phyloP scores from a whole-genome alignment of 2,797 vertebrate species.

The Phrynocephalus forsythii region DNA sequence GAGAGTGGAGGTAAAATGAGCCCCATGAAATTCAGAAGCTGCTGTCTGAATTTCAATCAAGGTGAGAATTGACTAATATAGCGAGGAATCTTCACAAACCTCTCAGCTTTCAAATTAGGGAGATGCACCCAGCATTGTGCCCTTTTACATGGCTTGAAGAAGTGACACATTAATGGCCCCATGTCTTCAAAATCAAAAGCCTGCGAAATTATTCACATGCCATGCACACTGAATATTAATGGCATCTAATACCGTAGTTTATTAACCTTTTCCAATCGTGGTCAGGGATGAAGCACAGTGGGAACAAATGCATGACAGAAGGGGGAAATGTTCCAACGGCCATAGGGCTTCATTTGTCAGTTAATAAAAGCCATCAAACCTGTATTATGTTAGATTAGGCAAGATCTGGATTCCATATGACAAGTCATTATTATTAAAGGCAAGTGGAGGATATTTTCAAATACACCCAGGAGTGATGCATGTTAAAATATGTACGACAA shows the following conservation, averaged over 20 bases:
- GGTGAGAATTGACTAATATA: constrained; percentile 51
- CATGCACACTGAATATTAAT: constrained; percentile 75
- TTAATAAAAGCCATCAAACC: constrained; percentile 84
- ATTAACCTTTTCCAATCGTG: constrained; percentile 81
- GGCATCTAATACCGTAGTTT: constrained; percentile 67
- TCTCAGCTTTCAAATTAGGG: constrained; percentile 61
- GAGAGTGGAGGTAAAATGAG: constrained; percentile 36
- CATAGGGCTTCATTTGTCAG: constrained; percentile 77
- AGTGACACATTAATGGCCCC: constrained; percentile 58
- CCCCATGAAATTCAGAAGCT: constrained; percentile 54
- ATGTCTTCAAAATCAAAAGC: constrained; percentile 70
- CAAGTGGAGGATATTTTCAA: constrained; percentile 84
- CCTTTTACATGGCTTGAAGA: constrained; percentile 63
- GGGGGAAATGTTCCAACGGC: constrained; percentile 70
- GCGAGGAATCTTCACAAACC: constrained; percentile 57
- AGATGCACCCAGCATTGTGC: constrained; percentile 17
- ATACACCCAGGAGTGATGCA: constrained; percentile 82
- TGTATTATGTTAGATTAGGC: constrained; percentile 81
- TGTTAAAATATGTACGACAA: constrained; percentile 80
- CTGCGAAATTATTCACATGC: constrained; percentile 69
- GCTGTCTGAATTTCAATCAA: constrained; percentile 54
- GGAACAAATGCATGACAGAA: constrained; percentile 74
- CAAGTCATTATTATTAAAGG: constrained; percentile 86
- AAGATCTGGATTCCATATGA: constrained; percentile 81
- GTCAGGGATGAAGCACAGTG: constrained; percentile 74